phyloP scores from a whole-genome alignment of 1,140 invertebrate genomes.

The Diprion similis region DNA sequence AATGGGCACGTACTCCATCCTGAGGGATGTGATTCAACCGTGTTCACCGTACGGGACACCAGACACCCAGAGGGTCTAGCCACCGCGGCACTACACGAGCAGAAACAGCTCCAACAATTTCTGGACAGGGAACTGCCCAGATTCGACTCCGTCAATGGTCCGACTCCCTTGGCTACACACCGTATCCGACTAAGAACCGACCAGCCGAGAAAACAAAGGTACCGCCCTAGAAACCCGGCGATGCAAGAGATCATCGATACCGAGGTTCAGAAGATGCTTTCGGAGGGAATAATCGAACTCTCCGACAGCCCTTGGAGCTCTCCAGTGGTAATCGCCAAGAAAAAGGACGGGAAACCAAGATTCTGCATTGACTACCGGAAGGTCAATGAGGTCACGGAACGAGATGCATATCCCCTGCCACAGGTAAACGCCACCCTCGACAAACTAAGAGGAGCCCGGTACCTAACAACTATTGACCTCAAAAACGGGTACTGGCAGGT shows the following conservation, averaged over 20 bases:
- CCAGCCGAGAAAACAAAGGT: conserved; percentile 26
- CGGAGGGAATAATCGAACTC: conserved; percentile 48
- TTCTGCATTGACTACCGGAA: conserved; percentile 58
- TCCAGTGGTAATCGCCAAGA: conserved; percentile 59
- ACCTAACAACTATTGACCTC: too few species aligned
- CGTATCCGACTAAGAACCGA: not conserved
- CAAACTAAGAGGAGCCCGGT: conserved; percentile 38
- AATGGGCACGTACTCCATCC: too few species aligned
- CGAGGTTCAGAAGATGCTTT: conserved; percentile 35
- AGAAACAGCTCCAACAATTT: too few species aligned
- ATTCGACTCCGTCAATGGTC: too few species aligned
- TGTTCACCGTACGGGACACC: too few species aligned
- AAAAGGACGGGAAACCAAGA: conserved; percentile 54
- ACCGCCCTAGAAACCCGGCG: conserved; percentile 23
- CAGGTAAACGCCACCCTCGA: conserved; percentile 34
- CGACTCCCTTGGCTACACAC: too few species aligned
- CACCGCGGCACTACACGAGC: too few species aligned
- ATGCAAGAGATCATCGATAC: too few species aligned
- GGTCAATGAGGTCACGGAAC: conserved; percentile 49
- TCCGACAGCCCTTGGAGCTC: conserved; percentile 52
- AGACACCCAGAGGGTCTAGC: too few species aligned
- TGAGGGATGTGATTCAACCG: too few species aligned
- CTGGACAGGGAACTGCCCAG: too few species aligned
- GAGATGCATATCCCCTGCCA: conserved; percentile 31
- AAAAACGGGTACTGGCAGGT: too few species aligned